Percentiles rank a stretch among this genome's conserved stretches.
phyloP scores from a whole-genome alignment of 2,888 invertebrate species.

The Neoitamus cyanurus region DNA sequence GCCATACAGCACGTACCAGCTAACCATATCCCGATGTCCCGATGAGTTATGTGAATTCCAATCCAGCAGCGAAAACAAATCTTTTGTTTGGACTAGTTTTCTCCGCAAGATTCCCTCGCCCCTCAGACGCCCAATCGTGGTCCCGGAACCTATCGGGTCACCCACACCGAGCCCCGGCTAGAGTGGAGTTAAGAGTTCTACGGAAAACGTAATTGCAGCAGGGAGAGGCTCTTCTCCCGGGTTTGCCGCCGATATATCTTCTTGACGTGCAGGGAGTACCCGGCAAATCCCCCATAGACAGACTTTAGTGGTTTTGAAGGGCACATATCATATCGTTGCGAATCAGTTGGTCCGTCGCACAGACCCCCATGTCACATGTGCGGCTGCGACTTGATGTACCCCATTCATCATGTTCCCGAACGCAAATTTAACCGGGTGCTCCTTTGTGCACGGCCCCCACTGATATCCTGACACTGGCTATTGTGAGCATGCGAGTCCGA shows the following conservation, averaged over 20 bases:
- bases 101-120: neutral
- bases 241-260: slow-evolving; percentile 11
- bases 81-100: slow-evolving; percentile 44
- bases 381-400: neutral
- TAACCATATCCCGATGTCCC: slow-evolving; percentile 39
- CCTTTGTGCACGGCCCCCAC: slow-evolving; percentile 2
- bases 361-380: slow-evolving; percentile 20
- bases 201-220: neutral
- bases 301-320: slow-evolving; percentile 36
- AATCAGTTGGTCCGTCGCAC: neutral
- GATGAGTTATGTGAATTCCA: slow-evolving; percentile 43
- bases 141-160: neutral
- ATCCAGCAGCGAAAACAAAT: slow-evolving; percentile 40
- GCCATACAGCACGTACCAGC: slow-evolving; percentile 18
- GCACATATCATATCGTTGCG: neutral
- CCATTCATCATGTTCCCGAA: slow-evolving; percentile 16
- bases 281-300: slow-evolving; percentile 5
- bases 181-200: neutral
- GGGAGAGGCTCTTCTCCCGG: neutral
- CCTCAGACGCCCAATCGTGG: neutral
- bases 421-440: neutral
- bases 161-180: neutral
- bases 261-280: slow-evolving; percentile 16
- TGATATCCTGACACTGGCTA: neutral
- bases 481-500: neutral